phyloP scores from a whole-genome alignment of 2,113 vertebrate genomes.

The Apodemus sylvaticus region DNA sequence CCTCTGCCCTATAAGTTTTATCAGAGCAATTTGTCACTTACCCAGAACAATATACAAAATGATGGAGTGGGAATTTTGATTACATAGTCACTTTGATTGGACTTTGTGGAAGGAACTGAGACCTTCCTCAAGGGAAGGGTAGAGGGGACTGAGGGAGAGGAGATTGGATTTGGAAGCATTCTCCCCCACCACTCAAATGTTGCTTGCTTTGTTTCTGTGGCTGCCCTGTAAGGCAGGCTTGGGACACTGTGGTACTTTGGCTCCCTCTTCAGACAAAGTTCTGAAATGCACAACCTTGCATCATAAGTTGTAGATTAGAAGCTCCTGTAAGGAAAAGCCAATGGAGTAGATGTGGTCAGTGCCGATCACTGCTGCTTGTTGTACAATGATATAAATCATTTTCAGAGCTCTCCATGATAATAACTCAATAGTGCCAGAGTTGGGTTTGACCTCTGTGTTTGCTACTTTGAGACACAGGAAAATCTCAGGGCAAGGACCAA shows the following conservation, averaged over 20 bases:
- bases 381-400: not conserved
- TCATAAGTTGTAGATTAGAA: not conserved
- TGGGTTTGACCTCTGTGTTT: not conserved
- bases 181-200: no score
- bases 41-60: not conserved
- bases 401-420: not conserved
- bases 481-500: not conserved
- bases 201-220: not conserved
- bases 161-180: not conserved
- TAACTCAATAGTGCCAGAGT: not conserved
- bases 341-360: not conserved
- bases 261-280: constrained; percentile 35
- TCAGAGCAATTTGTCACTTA: not conserved
- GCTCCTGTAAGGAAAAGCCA: not conserved
- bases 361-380: not conserved
- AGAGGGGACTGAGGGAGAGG: not conserved
- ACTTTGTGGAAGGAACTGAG: not conserved
- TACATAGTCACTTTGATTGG: not conserved
- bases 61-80: not conserved
- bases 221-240: not conserved
- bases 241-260: constrained; percentile 4
- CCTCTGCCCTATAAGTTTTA: not conserved
- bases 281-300: not conserved
- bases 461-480: not conserved
- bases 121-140: no score